Percentiles rank a stretch among this genome's conserved stretches.
Evolutionary conservation across 35 echinoderm and acorn worm genomes (phyloP).

Genomic region (Apostichopus parvimensis): DNA sequence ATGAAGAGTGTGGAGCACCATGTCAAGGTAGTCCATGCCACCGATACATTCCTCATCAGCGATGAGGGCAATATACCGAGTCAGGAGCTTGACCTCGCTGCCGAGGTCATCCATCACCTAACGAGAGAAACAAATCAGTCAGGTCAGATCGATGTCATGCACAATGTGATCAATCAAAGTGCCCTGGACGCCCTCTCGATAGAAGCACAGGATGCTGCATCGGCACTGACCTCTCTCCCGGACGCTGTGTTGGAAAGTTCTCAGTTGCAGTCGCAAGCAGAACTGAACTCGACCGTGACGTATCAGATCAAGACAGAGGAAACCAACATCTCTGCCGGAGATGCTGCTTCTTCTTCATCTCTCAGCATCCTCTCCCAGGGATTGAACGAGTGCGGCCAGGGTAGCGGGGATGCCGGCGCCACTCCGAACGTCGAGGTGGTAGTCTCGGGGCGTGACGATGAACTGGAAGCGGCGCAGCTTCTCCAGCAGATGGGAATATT

Average conservation of each 20-base stretch:
- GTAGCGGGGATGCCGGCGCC: not conserved
- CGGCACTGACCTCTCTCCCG: constrained; percentile 11
- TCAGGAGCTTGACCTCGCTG: constrained; percentile 38
- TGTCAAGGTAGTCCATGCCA: constrained; percentile 35
- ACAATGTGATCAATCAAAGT: constrained; percentile 1
- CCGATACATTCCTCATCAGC: constrained; percentile 39
- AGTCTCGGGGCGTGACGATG: constrained; percentile 22
- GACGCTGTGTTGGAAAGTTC: constrained; percentile 37
- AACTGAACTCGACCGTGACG: not conserved
- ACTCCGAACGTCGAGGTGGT: not conserved
- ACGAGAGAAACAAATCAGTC: constrained; percentile 4
- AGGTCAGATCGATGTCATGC: not conserved
- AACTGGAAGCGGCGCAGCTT: constrained; percentile 50
- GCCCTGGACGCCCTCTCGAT: constrained; percentile 12
- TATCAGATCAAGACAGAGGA: constrained; percentile 12
- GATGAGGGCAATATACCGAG: constrained; percentile 39
- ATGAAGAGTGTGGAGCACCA: constrained; percentile 51
- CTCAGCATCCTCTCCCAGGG: not conserved
- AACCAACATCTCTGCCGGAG: not conserved
- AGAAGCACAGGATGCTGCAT: constrained; percentile 41
- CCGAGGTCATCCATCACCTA: constrained; percentile 44
- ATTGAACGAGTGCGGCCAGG: not conserved
- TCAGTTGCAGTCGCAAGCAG: constrained; percentile 3
- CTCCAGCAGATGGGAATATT: constrained; percentile 60
- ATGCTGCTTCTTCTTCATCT: not conserved